A percentile compares a stretch with the other conserved stretches of the same genome.
phyloP scores from a whole-genome alignment of 2,113 vertebrate genomes.

The Saguinus midas region DNA sequence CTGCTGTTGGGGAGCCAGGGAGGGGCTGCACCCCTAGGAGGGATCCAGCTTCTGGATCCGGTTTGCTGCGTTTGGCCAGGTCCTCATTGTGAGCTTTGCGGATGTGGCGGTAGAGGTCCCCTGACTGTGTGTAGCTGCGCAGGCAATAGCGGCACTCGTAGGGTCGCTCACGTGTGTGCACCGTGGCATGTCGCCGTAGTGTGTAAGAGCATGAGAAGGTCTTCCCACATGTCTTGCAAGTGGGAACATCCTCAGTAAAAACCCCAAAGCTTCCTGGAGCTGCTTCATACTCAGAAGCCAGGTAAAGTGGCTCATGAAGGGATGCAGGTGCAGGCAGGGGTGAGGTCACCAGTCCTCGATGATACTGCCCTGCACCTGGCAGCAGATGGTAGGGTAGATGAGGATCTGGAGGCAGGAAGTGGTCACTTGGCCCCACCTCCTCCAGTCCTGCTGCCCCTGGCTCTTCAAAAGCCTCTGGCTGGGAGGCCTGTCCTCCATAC shows the following conservation, averaged over 20 bases:
- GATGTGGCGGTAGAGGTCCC: constrained; percentile 95
- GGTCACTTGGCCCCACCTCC: constrained; percentile 82
- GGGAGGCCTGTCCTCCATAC: constrained; percentile 62
- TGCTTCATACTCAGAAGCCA: constrained; percentile 90
- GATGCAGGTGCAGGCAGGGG: constrained; percentile 60
- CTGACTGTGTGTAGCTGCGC: constrained; percentile 95
- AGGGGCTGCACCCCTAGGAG: constrained; percentile 43
- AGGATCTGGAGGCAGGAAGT: constrained; percentile 83
- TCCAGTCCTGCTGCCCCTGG: constrained; percentile 75
- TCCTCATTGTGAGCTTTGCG: constrained; percentile 93
- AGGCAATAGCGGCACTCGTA: constrained; percentile 95
- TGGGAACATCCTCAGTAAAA: constrained; percentile 93
- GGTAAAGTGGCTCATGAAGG: constrained; percentile 83
- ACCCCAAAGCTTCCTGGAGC: constrained; percentile 83
- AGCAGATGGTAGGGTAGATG: constrained; percentile 80
- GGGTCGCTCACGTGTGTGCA: constrained; percentile 93
- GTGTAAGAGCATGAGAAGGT: constrained; percentile 97
- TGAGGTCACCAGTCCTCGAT: constrained; percentile 72
- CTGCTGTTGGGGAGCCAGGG: constrained; percentile 51
- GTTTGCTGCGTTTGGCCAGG: constrained; percentile 87
- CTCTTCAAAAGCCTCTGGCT: constrained; percentile 76
- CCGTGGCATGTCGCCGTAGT: constrained; percentile 92
- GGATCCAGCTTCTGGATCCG: constrained; percentile 79
- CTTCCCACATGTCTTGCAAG: constrained; percentile 93
- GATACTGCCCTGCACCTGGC: constrained; percentile 78